Evolutionary conservation across 1,140 invertebrate species (phyloP), one percentile per base, ranked within the genome.

Genomic region (Nymphalis io): DNA sequence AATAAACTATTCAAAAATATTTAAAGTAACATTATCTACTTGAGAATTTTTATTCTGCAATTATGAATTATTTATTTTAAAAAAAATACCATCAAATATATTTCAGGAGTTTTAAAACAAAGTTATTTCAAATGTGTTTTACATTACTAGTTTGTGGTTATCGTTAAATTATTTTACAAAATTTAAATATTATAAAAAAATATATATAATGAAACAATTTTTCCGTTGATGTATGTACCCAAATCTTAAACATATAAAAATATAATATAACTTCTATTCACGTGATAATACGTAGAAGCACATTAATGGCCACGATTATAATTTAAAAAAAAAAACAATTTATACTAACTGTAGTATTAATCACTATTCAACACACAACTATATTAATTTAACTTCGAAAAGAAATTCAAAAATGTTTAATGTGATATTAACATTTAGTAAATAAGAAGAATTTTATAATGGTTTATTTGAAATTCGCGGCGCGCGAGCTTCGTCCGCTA

Each of bases 401-500:
- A 13, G 33, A 27, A 48, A 33, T 48, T 27, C 1, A 48, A 59
- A 59, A 60, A 42, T n/a, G 13, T 15, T 44, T 12, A 33, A 33
- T 33, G 27, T 16, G 15, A n/a, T 16, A 46, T 16, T n/a, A 46
- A 46, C 13, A 33, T 40, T 53, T 63, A 51, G 57, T n/a, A 38
- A 40, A 55, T 38, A 42, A 8, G 5, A 62, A 21, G 23, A 53
- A 46, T 58, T 64, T 12, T 40, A 68, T 20, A 27, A 60, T 6
- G 6, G 6, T 55, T 63, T 16, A 60, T 58, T 73, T 68, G 20
- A 57, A 53, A 70, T 71, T 68, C 73, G 53, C 64, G 71, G 53
- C 74, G 68, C 64, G 68, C 42, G 42, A 33, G 15, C 21, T 44
- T 16, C 38, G 40, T 61, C 65, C 58, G 23, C 55, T 21, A 20